phyloP scores from a whole-genome alignment of 2,113 vertebrate genomes.

The Melanocharis versteri region DNA sequence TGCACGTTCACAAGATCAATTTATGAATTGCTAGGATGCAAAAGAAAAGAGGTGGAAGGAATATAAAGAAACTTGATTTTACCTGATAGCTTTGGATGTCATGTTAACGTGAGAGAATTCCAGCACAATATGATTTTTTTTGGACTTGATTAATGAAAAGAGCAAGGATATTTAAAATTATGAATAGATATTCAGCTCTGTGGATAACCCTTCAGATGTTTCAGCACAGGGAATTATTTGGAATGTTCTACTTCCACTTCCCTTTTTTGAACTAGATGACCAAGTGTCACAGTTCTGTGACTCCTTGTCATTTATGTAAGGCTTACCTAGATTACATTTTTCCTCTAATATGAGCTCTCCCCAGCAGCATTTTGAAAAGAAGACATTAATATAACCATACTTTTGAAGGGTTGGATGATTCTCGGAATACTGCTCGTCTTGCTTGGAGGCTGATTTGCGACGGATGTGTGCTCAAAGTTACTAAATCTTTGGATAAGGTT shows the following conservation, averaged over 20 bases:
- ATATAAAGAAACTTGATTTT: not conserved
- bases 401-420: constrained; percentile 87
- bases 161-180: not conserved
- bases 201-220: not conserved
- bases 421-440: constrained; percentile 88
- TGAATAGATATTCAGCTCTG: not conserved
- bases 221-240: not conserved
- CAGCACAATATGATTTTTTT: not conserved
- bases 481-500: constrained; percentile 85
- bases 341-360: not conserved
- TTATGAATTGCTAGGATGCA: not conserved
- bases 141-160: not conserved
- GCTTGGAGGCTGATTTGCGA: constrained; percentile 89
- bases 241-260: not conserved
- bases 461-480: constrained; percentile 88
- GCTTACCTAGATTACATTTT: not conserved
- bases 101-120: not conserved
- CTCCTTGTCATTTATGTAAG: not conserved
- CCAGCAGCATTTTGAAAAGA: not conserved
- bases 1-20: not conserved
- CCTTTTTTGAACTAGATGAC: not conserved
- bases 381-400: not conserved
- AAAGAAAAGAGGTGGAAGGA: not conserved
- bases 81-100: not conserved
- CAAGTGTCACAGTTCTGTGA: not conserved